These are phyloP conservation scores for Gasteruption jaculator DNA, from an alignment of 2,888 invertebrate genomes.

Conservation along the genomic window DNA sequence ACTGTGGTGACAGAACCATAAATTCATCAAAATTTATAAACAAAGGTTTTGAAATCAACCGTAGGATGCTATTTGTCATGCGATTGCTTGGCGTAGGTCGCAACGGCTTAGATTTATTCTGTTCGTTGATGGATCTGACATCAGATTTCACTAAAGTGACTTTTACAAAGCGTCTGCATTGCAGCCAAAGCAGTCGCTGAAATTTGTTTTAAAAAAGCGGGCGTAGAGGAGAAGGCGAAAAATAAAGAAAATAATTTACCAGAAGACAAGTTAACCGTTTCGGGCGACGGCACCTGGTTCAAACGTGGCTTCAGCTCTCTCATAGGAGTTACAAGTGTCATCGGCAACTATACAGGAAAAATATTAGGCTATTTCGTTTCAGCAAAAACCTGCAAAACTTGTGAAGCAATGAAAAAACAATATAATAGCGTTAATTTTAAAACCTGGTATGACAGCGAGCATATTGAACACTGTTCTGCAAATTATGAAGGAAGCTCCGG, in stretches of 20 bases:
- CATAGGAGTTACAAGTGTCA: slow-evolving; percentile 19
- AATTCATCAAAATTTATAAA: slow-evolving; percentile 20
- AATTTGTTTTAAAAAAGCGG: slow-evolving; percentile 16
- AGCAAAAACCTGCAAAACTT: slow-evolving; percentile 4
- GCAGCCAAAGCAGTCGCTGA: slow-evolving; percentile 17
- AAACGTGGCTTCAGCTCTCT: slow-evolving; percentile 17
- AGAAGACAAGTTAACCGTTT: slow-evolving; percentile 16
- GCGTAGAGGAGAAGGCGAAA: slow-evolving; percentile 16
- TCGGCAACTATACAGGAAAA: slow-evolving; percentile 18
- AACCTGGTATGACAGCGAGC: slow-evolving; percentile 2
- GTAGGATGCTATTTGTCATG: slow-evolving; percentile 25
- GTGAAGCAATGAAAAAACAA: neutral
- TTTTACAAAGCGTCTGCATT: slow-evolving; percentile 11
- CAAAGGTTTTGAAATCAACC: slow-evolving; percentile 25
- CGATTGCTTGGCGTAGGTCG: slow-evolving; percentile 22
- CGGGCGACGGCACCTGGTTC: slow-evolving; percentile 19
- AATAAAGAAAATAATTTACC: slow-evolving; percentile 17
- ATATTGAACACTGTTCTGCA: slow-evolving; percentile 4
- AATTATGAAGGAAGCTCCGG: slow-evolving; percentile 12
- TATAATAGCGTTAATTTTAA: slow-evolving; percentile 1
- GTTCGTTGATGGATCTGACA: slow-evolving; percentile 21
- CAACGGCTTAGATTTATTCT: slow-evolving; percentile 26
- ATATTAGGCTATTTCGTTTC: slow-evolving; percentile 15
- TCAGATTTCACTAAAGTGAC: slow-evolving; percentile 12
- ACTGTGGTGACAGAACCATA: slow-evolving; percentile 17